Evolutionary conservation across 1,140 invertebrate genomes (phyloP), one percentile per base, ranked within the genome.

Genomic region (Atopsyche davidsoni): DNA sequence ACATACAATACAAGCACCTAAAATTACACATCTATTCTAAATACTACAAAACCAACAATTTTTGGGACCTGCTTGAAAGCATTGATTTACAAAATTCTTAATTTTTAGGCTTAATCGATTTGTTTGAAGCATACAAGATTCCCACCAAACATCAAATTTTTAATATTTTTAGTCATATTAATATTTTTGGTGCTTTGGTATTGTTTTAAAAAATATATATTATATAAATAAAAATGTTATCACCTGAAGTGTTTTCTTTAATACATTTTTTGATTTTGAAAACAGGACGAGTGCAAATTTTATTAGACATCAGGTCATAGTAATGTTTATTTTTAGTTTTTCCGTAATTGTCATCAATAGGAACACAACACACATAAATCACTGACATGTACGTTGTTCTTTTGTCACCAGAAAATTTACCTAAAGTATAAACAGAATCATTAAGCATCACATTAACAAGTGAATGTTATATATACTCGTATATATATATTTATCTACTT

Each of bases 221-320:
- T 7, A 2, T 32, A 24, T 32, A 13, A 25, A 2, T 44, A 2
- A 18, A 14, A 14, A 31, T 38, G 4, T 40, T 17, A n/a, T 50
- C 34, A 49, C 32, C 49, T 31, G 25, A 48, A 10, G 13, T 16
- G 7, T 32, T 41, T 10, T 24, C 43, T 22, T 39, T 49, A 25
- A 57, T 57, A 28, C 55, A 57, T 28, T 53, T 57, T 36, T 51
- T 49, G 2, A 57, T 23, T 50, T 49, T 53, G 28, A 53, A 57
- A 14, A 57, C 39, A 17, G 55, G 50, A n/a, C 13, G 23, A 19
- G 44, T 23, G 18, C 1, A 3, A 22, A 53, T 49, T 21, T 57
- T 4, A 13, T 44, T 19, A 0, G 41, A 36, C 23, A 10, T 10
- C 24, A 44, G 7, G 13, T 17, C 31, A 21, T 44, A 21, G 4